Conservation (phyloP, 2,888 invertebrate genomes). For the Tribolium freemani region DNA sequence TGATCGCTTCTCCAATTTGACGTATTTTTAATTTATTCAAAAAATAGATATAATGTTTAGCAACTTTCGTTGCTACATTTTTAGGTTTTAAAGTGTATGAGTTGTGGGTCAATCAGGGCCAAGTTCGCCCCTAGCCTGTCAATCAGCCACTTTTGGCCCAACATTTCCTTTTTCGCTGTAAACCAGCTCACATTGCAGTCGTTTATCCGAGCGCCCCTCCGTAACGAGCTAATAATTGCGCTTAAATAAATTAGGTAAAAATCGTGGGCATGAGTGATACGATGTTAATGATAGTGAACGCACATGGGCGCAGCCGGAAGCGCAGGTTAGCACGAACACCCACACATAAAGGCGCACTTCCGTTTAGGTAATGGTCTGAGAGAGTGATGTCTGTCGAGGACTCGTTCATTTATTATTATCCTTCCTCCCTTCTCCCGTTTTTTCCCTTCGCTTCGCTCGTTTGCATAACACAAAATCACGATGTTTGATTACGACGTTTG, state of each 20-base stretch:
- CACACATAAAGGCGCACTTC: conserved; percentile 67
- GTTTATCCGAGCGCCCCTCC: conserved; percentile 3
- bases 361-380: conserved; percentile 66
- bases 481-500: conserved; percentile 32
- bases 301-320: conserved; percentile 65
- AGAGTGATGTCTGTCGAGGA: conserved; percentile 61
- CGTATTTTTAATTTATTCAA: too few species aligned
- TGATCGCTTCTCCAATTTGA: too few species aligned
- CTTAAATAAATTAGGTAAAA: conserved; percentile 60
- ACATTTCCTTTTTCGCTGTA: background rate
- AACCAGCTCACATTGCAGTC: background rate
- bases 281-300: conserved; percentile 50
- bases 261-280: conserved; percentile 57
- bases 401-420: conserved; percentile 36
- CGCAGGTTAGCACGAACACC: conserved; percentile 67
- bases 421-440: conserved; percentile 17
- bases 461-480: conserved; percentile 29
- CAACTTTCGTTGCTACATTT: too few species aligned
- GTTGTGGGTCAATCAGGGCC: too few species aligned
- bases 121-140: background rate
- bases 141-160: background rate
- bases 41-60: too few species aligned
- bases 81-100: too few species aligned
- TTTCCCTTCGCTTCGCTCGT: background rate
- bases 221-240: conserved; percentile 62